Conservation (phyloP, 2,888 invertebrate species). For the Drosophila meridionalis region DNA sequence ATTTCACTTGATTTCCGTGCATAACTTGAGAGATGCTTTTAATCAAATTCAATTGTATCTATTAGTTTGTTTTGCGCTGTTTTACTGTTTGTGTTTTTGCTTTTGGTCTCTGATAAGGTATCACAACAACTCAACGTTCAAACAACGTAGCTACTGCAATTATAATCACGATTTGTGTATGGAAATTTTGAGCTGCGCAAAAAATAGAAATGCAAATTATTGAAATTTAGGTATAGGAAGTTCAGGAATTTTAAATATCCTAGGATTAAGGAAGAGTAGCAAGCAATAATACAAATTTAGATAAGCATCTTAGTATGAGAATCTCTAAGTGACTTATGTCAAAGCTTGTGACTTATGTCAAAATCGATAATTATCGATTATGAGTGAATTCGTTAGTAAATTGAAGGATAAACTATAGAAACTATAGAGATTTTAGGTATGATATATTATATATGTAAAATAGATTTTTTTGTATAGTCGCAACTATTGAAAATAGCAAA, state of each 20-base stretch:
- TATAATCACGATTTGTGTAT: conserved; percentile 53
- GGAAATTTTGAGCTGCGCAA: conserved; percentile 64
- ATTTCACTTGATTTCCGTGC: conserved; percentile 59
- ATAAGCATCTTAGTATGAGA: not conserved
- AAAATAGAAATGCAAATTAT: conserved; percentile 17
- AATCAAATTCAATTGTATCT: conserved; percentile 77
- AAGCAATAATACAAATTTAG: not conserved
- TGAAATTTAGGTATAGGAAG: not conserved
- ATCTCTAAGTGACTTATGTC: no score
- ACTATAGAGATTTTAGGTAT: no score
- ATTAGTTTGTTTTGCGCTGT: conserved; percentile 45
- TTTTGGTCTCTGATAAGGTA: conserved; percentile 63
- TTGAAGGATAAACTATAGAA: no score
- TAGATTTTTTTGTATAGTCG: no score
- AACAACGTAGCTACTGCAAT: conserved; percentile 22
- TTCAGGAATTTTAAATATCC: not conserved
- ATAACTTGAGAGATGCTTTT: conserved; percentile 46
- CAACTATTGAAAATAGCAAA: no score
- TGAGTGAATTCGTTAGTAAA: no score
- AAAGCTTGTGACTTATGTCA: no score
- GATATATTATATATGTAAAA: no score
- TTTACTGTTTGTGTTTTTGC: not conserved
- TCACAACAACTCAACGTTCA: conserved; percentile 27
- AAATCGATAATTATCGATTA: not conserved
- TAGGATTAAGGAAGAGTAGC: not conserved